Evolutionary conservation across 2,113 vertebrate genomes (phyloP).

Genomic region (Leptobrachium leishanense): DNA sequence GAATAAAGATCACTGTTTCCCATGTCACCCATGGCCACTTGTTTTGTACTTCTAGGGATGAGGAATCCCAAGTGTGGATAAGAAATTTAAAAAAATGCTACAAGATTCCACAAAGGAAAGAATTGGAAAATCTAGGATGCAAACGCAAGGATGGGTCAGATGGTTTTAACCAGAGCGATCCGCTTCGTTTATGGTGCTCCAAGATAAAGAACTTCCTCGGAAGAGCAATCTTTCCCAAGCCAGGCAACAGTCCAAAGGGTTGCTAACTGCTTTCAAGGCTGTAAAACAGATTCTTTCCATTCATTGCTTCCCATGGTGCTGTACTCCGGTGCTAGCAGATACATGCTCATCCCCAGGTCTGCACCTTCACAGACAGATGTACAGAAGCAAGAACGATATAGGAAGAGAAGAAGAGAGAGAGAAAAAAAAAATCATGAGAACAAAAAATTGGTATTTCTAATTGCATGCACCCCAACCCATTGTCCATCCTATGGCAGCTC

Average conservation of each 20-base stretch:
- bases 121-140: background rate
- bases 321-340: slow-evolving; percentile 72
- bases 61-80: slow-evolving; percentile 5
- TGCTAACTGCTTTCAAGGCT: slow-evolving; percentile 78
- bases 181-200: slow-evolving; percentile 47
- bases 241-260: slow-evolving; percentile 59
- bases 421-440: no score
- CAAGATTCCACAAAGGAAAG: background rate
- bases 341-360: slow-evolving; percentile 89
- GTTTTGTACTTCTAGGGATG: background rate
- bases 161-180: slow-evolving; percentile 43
- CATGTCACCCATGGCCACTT: slow-evolving; percentile 93
- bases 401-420: background rate
- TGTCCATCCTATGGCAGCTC: background rate
- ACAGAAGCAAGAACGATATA: slow-evolving; percentile 36
- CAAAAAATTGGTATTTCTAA: background rate
- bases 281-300: slow-evolving; percentile 88
- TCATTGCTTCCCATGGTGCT: slow-evolving; percentile 85
- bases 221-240: slow-evolving; percentile 59
- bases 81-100: background rate
- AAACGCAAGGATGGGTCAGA: background rate
- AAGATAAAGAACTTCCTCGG: slow-evolving; percentile 49
- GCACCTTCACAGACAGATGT: slow-evolving; percentile 66
- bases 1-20: slow-evolving; percentile 98
- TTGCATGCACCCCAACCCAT: background rate